phyloP scores from a whole-genome alignment of 2,797 vertebrate genomes.

The Tolypeutes matacus region DNA sequence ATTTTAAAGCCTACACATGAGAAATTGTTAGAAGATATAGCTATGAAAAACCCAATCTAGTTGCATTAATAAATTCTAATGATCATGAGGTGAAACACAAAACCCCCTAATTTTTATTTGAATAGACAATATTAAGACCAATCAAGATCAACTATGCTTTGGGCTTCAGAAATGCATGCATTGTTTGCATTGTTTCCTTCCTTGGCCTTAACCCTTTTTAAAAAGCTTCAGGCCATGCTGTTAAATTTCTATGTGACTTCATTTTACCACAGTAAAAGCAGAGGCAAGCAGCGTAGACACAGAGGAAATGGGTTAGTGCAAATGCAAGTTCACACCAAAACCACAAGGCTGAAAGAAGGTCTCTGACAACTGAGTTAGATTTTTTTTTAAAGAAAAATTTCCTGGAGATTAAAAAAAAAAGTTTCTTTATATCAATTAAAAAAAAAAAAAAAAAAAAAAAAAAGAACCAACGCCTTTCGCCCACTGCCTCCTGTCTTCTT shows the following conservation, averaged over 20 bases:
- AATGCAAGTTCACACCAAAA: neutral
- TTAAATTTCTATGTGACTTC: neutral
- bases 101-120: neutral
- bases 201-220: neutral
- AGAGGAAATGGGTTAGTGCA: slow-evolving; percentile 61
- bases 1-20: slow-evolving; percentile 46
- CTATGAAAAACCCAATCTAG: slow-evolving; percentile 6
- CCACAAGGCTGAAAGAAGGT: slow-evolving; percentile 21
- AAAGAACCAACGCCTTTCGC: neutral
- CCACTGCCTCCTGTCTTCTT: neutral
- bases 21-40: slow-evolving; percentile 40
- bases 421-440: neutral
- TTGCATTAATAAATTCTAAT: slow-evolving; percentile 43
- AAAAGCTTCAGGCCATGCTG: neutral
- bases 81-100: slow-evolving; percentile 10
- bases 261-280: slow-evolving; percentile 28
- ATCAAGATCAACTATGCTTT: neutral
- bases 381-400: slow-evolving; percentile 45
- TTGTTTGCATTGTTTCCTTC: neutral
- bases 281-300: neutral
- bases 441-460: neutral
- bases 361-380: neutral
- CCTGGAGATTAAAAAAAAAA: slow-evolving; percentile 53
- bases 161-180: neutral
- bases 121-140: neutral